Evolutionary conservation across 1,140 invertebrate species (phyloP), one percentile per base, ranked within the genome.

Genomic region (Pogonomyrmex californicus): DNA sequence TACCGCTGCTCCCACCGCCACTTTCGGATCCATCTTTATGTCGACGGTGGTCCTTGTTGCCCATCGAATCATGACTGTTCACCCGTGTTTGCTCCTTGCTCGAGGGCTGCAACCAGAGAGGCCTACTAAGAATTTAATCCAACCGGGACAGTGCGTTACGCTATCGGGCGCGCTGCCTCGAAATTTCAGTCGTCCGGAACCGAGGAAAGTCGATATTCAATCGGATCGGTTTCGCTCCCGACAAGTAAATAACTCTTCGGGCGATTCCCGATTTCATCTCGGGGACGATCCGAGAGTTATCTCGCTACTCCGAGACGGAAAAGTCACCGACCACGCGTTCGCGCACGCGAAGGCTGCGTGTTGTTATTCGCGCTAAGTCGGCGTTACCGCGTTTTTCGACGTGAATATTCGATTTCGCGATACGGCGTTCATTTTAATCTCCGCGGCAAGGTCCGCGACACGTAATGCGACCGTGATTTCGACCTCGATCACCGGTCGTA

Each of bases 31-130:
- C 86, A 90, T 94, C 90, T 44, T 93, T 93, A 14, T 89, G 87
- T 9, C 91, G 87, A 68, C 91, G 82, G 2, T 89, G 87, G 17
- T 92, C 86, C 49, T 85, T 85, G 4, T 71, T 66, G 23, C 75
- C 60, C 56, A 79, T 85, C 36, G 60, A 82, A n/a, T 79, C 87
- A 63, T 88, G 89, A 85, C 87, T 82, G 75, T 71, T 92, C 66
- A 87, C 56, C 7, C 62, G 79, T 47, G 88, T 41, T 44, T 91
- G 88, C 33, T 91, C 91, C 56, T 92, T 93, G 75, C 49, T 92
- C 51, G 92, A 90, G 30, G 92, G 90, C 93, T 93, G 93, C 63
- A 93, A 93, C 66, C 70, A 89, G 76, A 91, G 77, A 87, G 85
- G 81, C 47, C 91, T 91, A 90, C 88, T 92, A 91, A 91, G 86